Evolutionary conservation across 2,888 invertebrate species (phyloP), one percentile per base, ranked within the genome.

Genomic region (Synergus umbraculus): DNA sequence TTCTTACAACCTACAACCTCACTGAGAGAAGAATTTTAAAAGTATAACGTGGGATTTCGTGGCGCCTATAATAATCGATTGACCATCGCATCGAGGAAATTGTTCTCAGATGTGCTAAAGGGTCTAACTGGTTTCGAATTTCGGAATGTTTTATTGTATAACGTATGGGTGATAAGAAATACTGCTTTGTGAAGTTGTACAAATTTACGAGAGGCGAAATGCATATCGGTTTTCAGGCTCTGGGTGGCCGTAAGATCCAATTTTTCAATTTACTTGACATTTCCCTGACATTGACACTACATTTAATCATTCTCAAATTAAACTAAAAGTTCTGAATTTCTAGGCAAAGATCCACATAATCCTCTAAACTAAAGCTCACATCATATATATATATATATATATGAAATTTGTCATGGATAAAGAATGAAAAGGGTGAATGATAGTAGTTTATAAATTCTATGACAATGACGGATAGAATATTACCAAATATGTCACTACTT

Each of bases 31-130:
- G 76, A 79, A 77, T 69, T 65, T 77, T 81, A 83, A 83, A 90
- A 89, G 88, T 89, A 86, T 89, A 90, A 90, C 90, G 89, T 90
- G 88, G 87, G 89, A 90, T 82, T 85, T 81, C 80, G 80, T 83
- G 85, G 83, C 83, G 83, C 84, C 80, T 77, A 29, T 79, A 54
- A 65, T 79, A 54, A 65, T 54, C 46, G 41, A 77, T 77, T 49
- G 66, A 77, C 49, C 29, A 29, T 29, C 29, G 29, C 77, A 65
- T 77, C 77, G 46, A 49, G 49, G 13, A 65, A 66, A 64, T 60
- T 65, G 22, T 37, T 66, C 66, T 18, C 8, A 66, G 66, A 66
- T 66, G 10, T 66, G 66, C 43, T 66, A n/a, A 66, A 66, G n/a
- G n/a, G n/a, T 13, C 54, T n/a, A 43, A 43, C n/a, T 66, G 66